Evolutionary conservation across 2,113 vertebrate genomes (phyloP).

Genomic region (Galeopterus variegatus): DNA sequence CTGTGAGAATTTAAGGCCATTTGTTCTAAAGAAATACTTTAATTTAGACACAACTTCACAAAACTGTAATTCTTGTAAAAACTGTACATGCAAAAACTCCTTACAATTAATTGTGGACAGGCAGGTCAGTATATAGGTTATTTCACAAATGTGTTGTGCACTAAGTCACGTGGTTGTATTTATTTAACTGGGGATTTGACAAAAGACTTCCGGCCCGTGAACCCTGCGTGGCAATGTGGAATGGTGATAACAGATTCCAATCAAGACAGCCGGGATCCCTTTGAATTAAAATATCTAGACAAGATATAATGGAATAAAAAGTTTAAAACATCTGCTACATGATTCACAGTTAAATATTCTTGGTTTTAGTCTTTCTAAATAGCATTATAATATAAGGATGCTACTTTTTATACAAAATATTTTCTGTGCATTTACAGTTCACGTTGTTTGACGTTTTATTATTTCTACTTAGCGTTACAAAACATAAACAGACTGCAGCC

Average conservation of each 20-base stretch:
- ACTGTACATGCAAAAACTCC: slow-evolving; percentile 97
- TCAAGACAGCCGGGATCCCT: slow-evolving; percentile 88
- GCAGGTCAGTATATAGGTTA: slow-evolving; percentile 92
- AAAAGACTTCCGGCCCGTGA: slow-evolving; percentile 87
- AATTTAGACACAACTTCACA: slow-evolving; percentile 92
- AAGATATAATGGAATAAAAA: slow-evolving; percentile 76
- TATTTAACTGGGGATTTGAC: slow-evolving; percentile 86
- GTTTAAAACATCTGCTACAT: slow-evolving; percentile 76
- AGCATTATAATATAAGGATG: slow-evolving; percentile 77
- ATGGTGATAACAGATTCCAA: slow-evolving; percentile 86
- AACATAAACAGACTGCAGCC: slow-evolving; percentile 78
- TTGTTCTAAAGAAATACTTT: slow-evolving; percentile 93
- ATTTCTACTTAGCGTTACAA: slow-evolving; percentile 77
- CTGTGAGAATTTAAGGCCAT: slow-evolving; percentile 99
- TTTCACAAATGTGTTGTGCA: slow-evolving; percentile 94
- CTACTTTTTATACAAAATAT: slow-evolving; percentile 82
- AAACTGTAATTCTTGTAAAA: slow-evolving; percentile 95
- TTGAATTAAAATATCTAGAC: slow-evolving; percentile 88
- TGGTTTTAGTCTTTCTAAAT: slow-evolving; percentile 74
- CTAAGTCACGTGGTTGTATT: slow-evolving; percentile 89
- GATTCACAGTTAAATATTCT: slow-evolving; percentile 75
- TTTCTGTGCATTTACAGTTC: slow-evolving; percentile 80
- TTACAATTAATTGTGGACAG: slow-evolving; percentile 92
- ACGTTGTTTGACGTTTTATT: slow-evolving; percentile 81
- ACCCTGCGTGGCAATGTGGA: slow-evolving; percentile 81